Evolutionary conservation across 2,888 invertebrate species (phyloP).

Genomic region (Ophion ventricosus): DNA sequence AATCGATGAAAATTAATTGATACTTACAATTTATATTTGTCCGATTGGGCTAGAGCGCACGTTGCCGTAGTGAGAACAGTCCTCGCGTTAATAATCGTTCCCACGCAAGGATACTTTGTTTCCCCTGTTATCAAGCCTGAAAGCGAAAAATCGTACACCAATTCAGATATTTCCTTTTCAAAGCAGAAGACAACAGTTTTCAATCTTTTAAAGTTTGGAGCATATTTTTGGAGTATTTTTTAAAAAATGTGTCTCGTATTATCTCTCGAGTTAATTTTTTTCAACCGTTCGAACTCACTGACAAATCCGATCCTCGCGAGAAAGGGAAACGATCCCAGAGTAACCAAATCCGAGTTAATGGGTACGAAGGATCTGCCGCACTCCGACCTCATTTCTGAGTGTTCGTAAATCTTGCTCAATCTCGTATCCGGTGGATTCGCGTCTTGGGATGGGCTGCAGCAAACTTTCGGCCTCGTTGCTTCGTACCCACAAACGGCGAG

Average conservation of each 20-base stretch:
- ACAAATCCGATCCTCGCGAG: constrained; percentile 90
- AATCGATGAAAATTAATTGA: constrained; percentile 6
- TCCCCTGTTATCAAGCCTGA: constrained; percentile 88
- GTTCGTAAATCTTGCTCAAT: constrained; percentile 20
- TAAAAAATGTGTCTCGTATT: background rate
- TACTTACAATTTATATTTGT: constrained; percentile 90
- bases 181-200: background rate
- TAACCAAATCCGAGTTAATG: constrained; percentile 66
- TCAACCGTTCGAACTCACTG: constrained; percentile 84
- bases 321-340: constrained; percentile 90
- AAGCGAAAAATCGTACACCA: constrained; percentile 33
- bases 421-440: constrained; percentile 42
- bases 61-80: constrained; percentile 91
- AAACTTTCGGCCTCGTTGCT: constrained; percentile 72
- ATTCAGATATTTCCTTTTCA: background rate
- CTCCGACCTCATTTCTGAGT: constrained; percentile 35
- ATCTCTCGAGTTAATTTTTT: background rate
- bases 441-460: constrained; percentile 69
- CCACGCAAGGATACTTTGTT: constrained; percentile 90
- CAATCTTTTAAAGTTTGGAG: too few species aligned
- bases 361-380: constrained; percentile 57
- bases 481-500: constrained; percentile 77
- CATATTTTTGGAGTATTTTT: too few species aligned
- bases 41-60: constrained; percentile 91
- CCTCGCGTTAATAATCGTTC: constrained; percentile 87